Evolutionary conservation across 1,140 invertebrate species (phyloP), one percentile per base, ranked within the genome.

Genomic region (Tetragonula clypearis): DNA sequence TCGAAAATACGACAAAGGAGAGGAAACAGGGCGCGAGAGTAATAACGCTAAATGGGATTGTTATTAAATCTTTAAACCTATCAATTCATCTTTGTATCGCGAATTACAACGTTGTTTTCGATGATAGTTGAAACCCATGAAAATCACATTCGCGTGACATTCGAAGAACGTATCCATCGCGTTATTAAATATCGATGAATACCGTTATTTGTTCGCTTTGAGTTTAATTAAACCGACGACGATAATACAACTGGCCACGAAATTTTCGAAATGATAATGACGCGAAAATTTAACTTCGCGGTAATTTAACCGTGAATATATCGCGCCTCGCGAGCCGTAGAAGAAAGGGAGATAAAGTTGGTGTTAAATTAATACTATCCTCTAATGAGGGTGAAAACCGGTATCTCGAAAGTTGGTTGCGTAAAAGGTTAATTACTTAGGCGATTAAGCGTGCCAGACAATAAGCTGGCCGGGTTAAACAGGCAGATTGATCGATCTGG

Each of bases 381-480:
- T 26, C 65, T 65, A 72, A 72, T 77, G 58, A 23, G 15, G 26
- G n/a, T 4, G 49, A 79, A 72, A 79, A 79, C 21, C 41, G n/a
- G 68, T 55, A 72, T 72, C 68, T 3, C 21, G 17, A 55, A 84
- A 79, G 77, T 84, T 84, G 12, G 26, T 35, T 23, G 56, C 68
- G 71, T 41, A 79, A 79, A 72, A 69, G 68, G 77, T 84, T 84
- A 84, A 84, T 84, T 72, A 84, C 76, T 84, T 21, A 26, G 77
- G 76, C 49, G 82, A 84, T 79, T 79, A 79, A 79, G 77, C 76
- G 35, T 35, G 76, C 56, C 56, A 35, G 66, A 79, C 68, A 84
- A 84, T 79, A 84, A 79, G 58, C 68, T 23, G 68, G 49, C 12
- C 19, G 17, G 58, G 56, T 84, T 84, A 79, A 84, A 71, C 68